Base-by-base conservation (phyloP, 2,888 invertebrate species). In the Apodemia hepburni region DNA sequence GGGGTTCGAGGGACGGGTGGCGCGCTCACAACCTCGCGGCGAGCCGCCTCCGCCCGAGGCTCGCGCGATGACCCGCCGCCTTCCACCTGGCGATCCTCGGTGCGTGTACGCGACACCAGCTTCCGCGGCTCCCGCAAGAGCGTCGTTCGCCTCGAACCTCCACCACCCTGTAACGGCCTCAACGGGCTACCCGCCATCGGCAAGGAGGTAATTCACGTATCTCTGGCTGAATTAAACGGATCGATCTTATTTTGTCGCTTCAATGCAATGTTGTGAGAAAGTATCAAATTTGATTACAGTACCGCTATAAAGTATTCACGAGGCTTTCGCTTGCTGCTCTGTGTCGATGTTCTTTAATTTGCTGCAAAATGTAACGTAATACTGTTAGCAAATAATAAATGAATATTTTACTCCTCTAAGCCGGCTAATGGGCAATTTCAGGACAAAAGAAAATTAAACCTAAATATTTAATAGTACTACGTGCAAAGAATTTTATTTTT, bases 1-100 rank as follows among this genome's bases (percentile, higher is more conserved):
- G 75, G 73, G 66, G 71, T 67, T 42, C 66, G 51, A 22, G 67
- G 59, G 27, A 66, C 62, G 63, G 83, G 84, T 73, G 87, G 80
- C 59, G 85, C 87, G 71, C 79, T 85, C 69, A 84, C 85, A 75
- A 85, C 84, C 71, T 85, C 87, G 73, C 82, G 87, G 63, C 87
- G 89, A 73, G 76, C 81, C 68, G 80, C 80, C 42, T 85, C 89
- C 76, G 80, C 87, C 66, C 84, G 88, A 69, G 84, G 85, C 73
- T 87, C 88, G 59, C 85, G 86, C 71, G 88, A 87, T 66, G 89
- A 89, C 63, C 80, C 76, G 66, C 84, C 76, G 70, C 86, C 81
- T 65, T 87, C 93, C 72, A 85, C 93, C 61, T 93, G 93, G 87
- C 94, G 94, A 90, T 93, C 93, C 71, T 94, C 94, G 70, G 94